Base-by-base conservation (phyloP, 2,797 vertebrate species). In the Notolabrus celidotus region DNA sequence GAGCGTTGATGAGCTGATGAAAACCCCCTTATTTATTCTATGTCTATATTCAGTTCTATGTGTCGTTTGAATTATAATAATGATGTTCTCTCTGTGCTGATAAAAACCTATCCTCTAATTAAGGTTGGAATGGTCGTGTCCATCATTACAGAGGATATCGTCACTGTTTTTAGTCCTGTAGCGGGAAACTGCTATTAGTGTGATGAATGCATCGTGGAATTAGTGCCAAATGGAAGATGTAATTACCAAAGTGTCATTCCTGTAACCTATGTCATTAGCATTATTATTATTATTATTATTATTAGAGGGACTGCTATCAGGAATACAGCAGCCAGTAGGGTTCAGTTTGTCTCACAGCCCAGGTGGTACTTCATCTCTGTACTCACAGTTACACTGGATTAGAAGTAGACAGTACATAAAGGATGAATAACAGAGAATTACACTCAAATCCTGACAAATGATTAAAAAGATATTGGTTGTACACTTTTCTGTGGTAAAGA, bases 51-150 rank as follows among this genome's bases (percentile, higher is more conserved):
- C 43, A 27, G 47, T 61, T 76, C 34, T 63, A 42, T 45, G 52
- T 70, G 56, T 58, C 50, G 7, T 76, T 50, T 65, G 55, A 67
- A 82, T 82, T 74, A 66, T 68, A 69, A 76, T 82, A 67, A 84
- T 80, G 67, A 79, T 54, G 62, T 25, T 43, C 31, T 1, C 36
- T 65, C 54, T 51, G 43, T 25, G 31, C 12, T 53, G 61, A 83
- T 78, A 46, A 74, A 73, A 80, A 65, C 47, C 68, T n/a, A 66
- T 61, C 79, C 66, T 67, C 39, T 79, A 63, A 66, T 71, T 78
- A 14, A 62, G 67, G 73, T 77, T 64, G 31, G 25, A 4, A 27
- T 4, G 23, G 67, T 66, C 61, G 1, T 47, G 50, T 50, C 56
- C 9, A 9, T 71, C 80, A 67, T 79, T 56, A 57, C 2, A 1